A percentile compares a stretch with the other conserved stretches of the same genome.
Conservation (phyloP, 2,888 invertebrate genomes). For the Pelosia muscerda region DNA sequence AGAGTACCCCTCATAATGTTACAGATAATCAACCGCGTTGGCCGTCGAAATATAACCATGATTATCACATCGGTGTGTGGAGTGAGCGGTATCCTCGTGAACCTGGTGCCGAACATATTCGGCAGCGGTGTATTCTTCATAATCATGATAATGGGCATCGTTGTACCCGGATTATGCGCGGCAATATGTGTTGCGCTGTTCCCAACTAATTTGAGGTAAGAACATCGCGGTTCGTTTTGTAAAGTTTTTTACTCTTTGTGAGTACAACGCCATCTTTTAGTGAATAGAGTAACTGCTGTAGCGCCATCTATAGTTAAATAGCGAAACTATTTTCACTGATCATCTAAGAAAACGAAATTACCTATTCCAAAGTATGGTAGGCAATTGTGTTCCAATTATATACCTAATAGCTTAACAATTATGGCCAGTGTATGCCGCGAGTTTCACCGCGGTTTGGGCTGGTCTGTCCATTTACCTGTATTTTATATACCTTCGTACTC, state of each 20-base stretch:
- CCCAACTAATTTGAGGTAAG: conserved; percentile 82
- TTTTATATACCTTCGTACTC: too few species aligned
- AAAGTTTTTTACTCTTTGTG: too few species aligned
- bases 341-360: too few species aligned
- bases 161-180: conserved; percentile 80
- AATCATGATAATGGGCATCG: conserved; percentile 72
- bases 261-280: not conserved
- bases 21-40: conserved; percentile 55
- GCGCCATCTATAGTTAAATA: not conserved
- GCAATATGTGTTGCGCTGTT: conserved; percentile 85
- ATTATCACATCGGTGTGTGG: conserved; percentile 79
- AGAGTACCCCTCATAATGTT: not conserved
- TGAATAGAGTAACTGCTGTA: not conserved
- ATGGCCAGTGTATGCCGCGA: too few species aligned
- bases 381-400: too few species aligned
- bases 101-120: conserved; percentile 86
- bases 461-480: too few species aligned
- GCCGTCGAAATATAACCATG: conserved; percentile 85
- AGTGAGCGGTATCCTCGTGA: conserved; percentile 84
- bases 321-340: not conserved
- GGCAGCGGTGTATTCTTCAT: conserved; percentile 85
- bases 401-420: too few species aligned
- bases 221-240: not conserved
- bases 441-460: too few species aligned
- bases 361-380: too few species aligned